phyloP scores from a whole-genome alignment of 2,888 invertebrate species.

The Rhingia campestris region DNA sequence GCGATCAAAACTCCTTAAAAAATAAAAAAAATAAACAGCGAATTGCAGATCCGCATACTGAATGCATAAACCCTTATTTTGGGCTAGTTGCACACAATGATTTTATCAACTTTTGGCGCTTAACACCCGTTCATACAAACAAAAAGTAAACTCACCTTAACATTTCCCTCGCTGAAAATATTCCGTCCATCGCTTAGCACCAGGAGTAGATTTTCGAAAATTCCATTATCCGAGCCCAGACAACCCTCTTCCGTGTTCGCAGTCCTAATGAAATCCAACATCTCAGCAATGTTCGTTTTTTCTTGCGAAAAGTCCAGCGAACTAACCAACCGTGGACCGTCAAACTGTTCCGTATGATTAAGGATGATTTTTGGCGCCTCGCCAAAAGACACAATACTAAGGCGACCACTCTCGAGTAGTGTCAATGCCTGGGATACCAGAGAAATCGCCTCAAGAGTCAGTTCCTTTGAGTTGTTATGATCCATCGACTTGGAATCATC shows the following conservation, averaged over 20 bases:
- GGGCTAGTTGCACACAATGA: too few species aligned
- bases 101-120: too few species aligned
- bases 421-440: slow-evolving; percentile 94
- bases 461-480: slow-evolving; percentile 93
- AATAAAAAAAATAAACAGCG: too few species aligned
- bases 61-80: too few species aligned
- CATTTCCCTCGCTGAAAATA: slow-evolving; percentile 93
- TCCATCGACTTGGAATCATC: slow-evolving; percentile 97
- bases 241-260: slow-evolving; percentile 84
- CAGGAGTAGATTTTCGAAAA: slow-evolving; percentile 87
- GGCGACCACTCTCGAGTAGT: slow-evolving; percentile 95
- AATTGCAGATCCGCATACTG: too few species aligned
- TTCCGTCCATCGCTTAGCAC: slow-evolving; percentile 98
- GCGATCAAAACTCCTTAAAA: too few species aligned
- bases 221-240: slow-evolving; percentile 81
- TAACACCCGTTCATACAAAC: too few species aligned
- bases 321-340: slow-evolving; percentile 91
- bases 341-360: slow-evolving; percentile 91
- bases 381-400: slow-evolving; percentile 96
- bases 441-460: slow-evolving; percentile 97
- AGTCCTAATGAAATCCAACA: slow-evolving; percentile 91
- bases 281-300: slow-evolving; percentile 92
- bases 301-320: slow-evolving; percentile 94
- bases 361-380: slow-evolving; percentile 93
- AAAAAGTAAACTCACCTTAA: slow-evolving; percentile 84